Evolutionary conservation across 1,140 invertebrate species (phyloP).

Genomic region (Glossosoma conforme): DNA sequence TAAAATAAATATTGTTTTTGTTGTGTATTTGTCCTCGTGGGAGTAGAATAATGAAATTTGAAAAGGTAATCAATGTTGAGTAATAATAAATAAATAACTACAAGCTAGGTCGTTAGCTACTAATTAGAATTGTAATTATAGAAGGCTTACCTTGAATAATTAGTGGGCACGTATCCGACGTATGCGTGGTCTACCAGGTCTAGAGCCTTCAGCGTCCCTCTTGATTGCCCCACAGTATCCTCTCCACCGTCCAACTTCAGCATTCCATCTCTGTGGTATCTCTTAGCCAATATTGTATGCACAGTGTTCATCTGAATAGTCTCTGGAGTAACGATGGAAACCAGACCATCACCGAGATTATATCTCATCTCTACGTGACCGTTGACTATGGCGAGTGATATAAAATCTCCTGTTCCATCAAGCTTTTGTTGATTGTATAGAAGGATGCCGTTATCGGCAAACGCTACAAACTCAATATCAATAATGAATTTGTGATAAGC

Average conservation of each 20-base stretch:
- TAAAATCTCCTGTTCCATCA: slow-evolving; percentile 84
- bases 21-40: no score
- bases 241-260: slow-evolving; percentile 77
- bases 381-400: slow-evolving; percentile 78
- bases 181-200: slow-evolving; percentile 79
- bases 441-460: slow-evolving; percentile 79
- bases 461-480: slow-evolving; percentile 84
- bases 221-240: slow-evolving; percentile 73
- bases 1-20: no score
- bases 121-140: background rate
- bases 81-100: background rate
- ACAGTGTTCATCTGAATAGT: slow-evolving; percentile 68
- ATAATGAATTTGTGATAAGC: slow-evolving; percentile 83
- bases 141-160: slow-evolving; percentile 59
- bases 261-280: slow-evolving; percentile 80
- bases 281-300: slow-evolving; percentile 75
- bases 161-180: slow-evolving; percentile 76
- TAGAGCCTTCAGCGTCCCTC: slow-evolving; percentile 72
- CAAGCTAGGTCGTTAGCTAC: background rate
- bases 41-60: no score
- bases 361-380: slow-evolving; percentile 71
- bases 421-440: slow-evolving; percentile 83
- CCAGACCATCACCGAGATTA: slow-evolving; percentile 81
- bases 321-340: slow-evolving; percentile 68
- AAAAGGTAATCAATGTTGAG: background rate